These are phyloP conservation scores for Petrocephalus sullivani DNA, from an alignment of 2,797 vertebrate species.

Conservation along the genomic window DNA sequence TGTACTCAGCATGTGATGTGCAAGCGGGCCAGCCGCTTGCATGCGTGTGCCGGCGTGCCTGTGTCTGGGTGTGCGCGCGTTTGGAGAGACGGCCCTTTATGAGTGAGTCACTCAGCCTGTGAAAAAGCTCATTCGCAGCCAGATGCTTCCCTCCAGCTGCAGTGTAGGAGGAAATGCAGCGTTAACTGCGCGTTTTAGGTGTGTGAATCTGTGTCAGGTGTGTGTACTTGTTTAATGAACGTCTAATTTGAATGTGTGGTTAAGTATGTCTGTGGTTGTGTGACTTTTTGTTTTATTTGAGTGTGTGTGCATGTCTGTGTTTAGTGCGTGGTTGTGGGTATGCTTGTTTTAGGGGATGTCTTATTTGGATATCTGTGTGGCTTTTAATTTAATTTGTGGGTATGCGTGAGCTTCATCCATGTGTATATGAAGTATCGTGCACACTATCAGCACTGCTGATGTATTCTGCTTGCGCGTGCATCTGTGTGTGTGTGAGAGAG, in stretches of 20 bases:
- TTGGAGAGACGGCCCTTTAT: constrained; percentile 8
- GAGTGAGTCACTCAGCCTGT: constrained; percentile 7
- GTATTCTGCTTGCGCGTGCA: not conserved
- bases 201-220: not conserved
- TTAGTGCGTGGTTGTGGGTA: not conserved
- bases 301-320: not conserved
- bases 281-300: not conserved
- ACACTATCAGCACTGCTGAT: not conserved
- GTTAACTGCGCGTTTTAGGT: not conserved
- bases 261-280: not conserved
- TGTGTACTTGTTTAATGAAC: not conserved
- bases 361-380: not conserved
- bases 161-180: constrained; percentile 2
- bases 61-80: not conserved
- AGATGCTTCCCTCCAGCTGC: not conserved
- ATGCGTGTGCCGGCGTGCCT: not conserved
- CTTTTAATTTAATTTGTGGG: not conserved
- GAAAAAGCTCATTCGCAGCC: constrained; percentile 8
- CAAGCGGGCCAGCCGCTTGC: not conserved
- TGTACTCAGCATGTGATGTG: not conserved
- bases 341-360: not conserved
- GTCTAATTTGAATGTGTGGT: not conserved
- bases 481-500: not conserved
- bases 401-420: not conserved
- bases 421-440: not conserved